Conservation (phyloP, 2,113 vertebrate genomes). For the Meleagris gallopavo region DNA sequence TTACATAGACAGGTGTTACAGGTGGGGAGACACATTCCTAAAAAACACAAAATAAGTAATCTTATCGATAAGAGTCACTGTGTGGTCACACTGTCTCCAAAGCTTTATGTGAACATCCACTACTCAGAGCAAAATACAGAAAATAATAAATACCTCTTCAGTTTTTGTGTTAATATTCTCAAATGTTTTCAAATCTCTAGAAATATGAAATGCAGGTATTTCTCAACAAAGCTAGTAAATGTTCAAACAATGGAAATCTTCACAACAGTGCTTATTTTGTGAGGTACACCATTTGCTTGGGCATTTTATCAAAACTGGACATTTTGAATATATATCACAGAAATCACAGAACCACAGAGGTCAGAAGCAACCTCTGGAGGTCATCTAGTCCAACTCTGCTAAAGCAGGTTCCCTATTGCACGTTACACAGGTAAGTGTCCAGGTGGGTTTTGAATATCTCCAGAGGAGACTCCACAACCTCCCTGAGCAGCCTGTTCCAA, state of each 20-base stretch:
- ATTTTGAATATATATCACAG: neutral
- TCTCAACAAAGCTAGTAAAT: neutral
- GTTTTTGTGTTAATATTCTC: neutral
- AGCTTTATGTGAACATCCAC: neutral
- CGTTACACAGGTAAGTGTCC: too few species aligned
- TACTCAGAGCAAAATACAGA: neutral
- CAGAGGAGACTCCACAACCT: too few species aligned
- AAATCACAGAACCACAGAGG: too few species aligned
- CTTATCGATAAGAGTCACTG: neutral
- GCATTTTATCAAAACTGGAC: neutral
- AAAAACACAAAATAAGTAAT: neutral
- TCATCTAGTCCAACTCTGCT: too few species aligned
- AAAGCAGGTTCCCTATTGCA: too few species aligned
- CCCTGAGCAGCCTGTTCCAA: neutral
- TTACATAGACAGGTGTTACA: neutral
- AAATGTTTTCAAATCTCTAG: neutral
- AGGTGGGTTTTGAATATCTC: too few species aligned
- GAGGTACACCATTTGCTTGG: neutral
- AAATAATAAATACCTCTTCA: neutral
- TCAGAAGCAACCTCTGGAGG: too few species aligned
- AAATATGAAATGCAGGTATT: neutral
- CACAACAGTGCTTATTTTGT: neutral
- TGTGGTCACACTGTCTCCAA: neutral
- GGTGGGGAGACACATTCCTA: neutral
- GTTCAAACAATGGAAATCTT: neutral